A percentile compares a stretch with the other conserved stretches of the same genome.
Evolutionary conservation across 2,113 vertebrate genomes (phyloP).

Genomic region (Deroptyus accipitrinus): DNA sequence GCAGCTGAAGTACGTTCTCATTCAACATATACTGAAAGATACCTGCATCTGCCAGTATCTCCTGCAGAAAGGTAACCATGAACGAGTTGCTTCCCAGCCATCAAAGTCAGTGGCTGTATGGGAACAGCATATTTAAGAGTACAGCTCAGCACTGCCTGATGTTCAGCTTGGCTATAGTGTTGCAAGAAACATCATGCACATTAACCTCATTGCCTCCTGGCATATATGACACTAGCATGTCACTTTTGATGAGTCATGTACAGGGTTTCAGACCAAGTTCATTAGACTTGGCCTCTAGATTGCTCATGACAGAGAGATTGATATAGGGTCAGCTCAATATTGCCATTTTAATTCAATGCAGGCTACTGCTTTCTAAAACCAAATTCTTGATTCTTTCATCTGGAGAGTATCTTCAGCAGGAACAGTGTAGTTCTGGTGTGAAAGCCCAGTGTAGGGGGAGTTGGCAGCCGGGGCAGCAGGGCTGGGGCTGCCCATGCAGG

Average conservation of each 20-base stretch:
- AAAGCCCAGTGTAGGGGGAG: accelerated
- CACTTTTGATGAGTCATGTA: not conserved
- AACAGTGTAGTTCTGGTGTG: not conserved
- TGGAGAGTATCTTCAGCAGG: not conserved
- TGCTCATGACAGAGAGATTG: not conserved
- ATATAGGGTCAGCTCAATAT: not conserved
- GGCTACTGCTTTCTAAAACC: not conserved
- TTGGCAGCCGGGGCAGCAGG: accelerated
- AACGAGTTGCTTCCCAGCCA: not conserved
- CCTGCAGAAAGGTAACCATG: not conserved
- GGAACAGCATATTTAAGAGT: not conserved
- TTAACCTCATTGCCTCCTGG: not conserved
- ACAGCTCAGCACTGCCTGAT: not conserved
- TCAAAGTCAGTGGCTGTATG: not conserved
- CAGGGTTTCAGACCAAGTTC: not conserved
- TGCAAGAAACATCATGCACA: not conserved
- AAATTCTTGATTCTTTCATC: not conserved
- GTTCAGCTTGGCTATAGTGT: not conserved
- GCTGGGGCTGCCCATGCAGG: no score
- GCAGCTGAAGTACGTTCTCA: not conserved
- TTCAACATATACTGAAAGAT: not conserved
- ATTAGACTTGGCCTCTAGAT: not conserved
- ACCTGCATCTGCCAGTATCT: not conserved
- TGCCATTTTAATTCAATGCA: not conserved
- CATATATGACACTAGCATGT: not conserved